Base-by-base conservation (phyloP, 2,888 invertebrate species). In the Ptycholaimellus sp. region DNA sequence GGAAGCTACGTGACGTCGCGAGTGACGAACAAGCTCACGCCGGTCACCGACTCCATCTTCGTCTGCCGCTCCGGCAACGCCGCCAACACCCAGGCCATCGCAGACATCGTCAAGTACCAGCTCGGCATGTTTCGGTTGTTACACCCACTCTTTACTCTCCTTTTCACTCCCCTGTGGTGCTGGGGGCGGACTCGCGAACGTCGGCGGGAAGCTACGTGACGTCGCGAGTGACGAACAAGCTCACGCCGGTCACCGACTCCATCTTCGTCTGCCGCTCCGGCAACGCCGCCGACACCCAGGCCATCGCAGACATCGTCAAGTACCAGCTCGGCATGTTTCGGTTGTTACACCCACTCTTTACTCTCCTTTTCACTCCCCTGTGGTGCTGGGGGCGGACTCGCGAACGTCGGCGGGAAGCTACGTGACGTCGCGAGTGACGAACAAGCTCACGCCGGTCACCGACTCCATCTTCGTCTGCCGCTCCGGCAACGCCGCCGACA, bases 221-320 rank as follows among this genome's bases (percentile, higher is more conserved):
- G 20, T 90, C 87, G 62, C 74, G 96, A 54, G 81, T 81, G 21
- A 77, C 87, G 0, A 87, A 99, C 63, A 99, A 99, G 61, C 65
- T 99, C 46, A 90, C 90, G 0, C 74, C 70, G 57, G 73, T 96
- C 39, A 82, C 85, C 0, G 83, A 96, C 53, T 71, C 75, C 46
- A 85, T 99, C 51, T 93, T 85, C 59, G 87, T 85, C 60, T 90
- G 90, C 59, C 76, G 96, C 33, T 87, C 90, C 36, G 96, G 96
- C 1, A 80, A 83, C 2, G 79, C 93, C 13, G 87, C 96, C 13
- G 96, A 99, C 60, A 96, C 96, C 1, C 93, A 96, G 62, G 90
- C 93, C 3, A 78, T 99, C 48, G 74, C 87, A 32, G 87, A 87
- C 59, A 78, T 90, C 59, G 90, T 90, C 13, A 70, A 74, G 16